These are phyloP conservation scores for Heteromyza rotundicornis DNA, from an alignment of 2,888 invertebrate species.

Conservation along the genomic window DNA sequence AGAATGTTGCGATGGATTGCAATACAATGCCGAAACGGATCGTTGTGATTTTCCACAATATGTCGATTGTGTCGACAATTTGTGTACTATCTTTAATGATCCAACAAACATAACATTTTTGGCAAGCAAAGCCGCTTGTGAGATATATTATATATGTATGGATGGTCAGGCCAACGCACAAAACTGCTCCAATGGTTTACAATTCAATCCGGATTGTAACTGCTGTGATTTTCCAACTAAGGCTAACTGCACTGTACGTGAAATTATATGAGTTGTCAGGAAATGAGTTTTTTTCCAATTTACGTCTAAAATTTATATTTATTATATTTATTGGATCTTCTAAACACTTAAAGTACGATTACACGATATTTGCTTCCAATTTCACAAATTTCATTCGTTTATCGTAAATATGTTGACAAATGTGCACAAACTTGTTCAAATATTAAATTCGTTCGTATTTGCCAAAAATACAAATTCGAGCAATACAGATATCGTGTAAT, in stretches of 20 bases:
- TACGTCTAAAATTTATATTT: neutral
- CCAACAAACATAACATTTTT: slow-evolving; percentile 43
- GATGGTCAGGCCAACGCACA: slow-evolving; percentile 43
- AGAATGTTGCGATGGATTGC: slow-evolving; percentile 49
- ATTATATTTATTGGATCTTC: neutral
- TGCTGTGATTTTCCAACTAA: slow-evolving; percentile 51
- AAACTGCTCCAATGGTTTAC: slow-evolving; percentile 46
- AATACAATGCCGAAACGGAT: slow-evolving; percentile 51
- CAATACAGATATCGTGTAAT: too few relatives aligned
- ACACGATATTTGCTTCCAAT: too few relatives aligned
- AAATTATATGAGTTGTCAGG: neutral
- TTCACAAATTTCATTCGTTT: too few relatives aligned
- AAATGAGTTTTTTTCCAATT: neutral
- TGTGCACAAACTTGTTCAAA: too few relatives aligned
- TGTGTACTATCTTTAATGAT: slow-evolving; percentile 48
- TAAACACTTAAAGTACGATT: too few relatives aligned
- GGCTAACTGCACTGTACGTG: slow-evolving; percentile 47
- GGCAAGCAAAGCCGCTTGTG: slow-evolving; percentile 46
- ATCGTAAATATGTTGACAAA: too few relatives aligned
- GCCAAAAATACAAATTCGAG: too few relatives aligned
- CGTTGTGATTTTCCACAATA: slow-evolving; percentile 55
- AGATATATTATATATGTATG: slow-evolving; percentile 51
- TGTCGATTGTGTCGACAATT: slow-evolving; percentile 54
- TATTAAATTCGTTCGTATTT: too few relatives aligned
- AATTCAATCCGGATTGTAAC: slow-evolving; percentile 41